Conservation (phyloP, 2,888 invertebrate species). For the Amiota communis region DNA sequence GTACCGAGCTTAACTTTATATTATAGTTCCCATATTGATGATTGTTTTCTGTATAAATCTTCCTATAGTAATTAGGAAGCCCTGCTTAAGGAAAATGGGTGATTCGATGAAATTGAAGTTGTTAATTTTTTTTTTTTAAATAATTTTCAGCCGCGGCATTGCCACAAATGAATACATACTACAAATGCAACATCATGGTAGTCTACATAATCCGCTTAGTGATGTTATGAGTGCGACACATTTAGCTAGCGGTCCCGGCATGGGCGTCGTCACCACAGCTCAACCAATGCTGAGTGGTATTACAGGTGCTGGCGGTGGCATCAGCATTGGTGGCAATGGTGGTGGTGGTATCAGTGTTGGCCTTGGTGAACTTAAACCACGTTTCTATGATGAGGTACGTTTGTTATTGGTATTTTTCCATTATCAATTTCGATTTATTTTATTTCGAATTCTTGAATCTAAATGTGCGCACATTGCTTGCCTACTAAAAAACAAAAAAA, state of each 20-base stretch:
- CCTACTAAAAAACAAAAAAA: conserved; percentile 44
- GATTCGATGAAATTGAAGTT: background rate
- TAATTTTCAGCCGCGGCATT: conserved; percentile 77
- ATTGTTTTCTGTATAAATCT: no score
- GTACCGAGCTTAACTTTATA: no score
- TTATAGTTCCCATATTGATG: no score
- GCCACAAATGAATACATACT: conserved; percentile 81
- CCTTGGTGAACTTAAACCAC: conserved; percentile 75
- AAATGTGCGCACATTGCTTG: conserved; percentile 65
- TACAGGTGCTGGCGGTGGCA: conserved; percentile 62
- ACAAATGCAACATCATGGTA: conserved; percentile 75
- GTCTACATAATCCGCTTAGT: conserved; percentile 70
- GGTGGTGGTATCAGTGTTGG: conserved; percentile 73
- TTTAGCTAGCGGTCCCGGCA: conserved; percentile 53
- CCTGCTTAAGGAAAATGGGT: background rate
- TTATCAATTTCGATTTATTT: background rate
- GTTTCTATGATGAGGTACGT: conserved; percentile 72
- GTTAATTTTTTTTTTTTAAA: background rate
- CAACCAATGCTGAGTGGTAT: conserved; percentile 71
- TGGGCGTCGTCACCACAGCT: conserved; percentile 54
- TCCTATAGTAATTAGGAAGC: no score
- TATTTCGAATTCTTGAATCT: conserved; percentile 27
- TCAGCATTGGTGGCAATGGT: conserved; percentile 69
- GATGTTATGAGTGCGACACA: conserved; percentile 71
- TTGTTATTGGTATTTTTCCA: background rate